Base-by-base conservation (phyloP, 1,140 invertebrate genomes). In the Archivesica marissinica region DNA sequence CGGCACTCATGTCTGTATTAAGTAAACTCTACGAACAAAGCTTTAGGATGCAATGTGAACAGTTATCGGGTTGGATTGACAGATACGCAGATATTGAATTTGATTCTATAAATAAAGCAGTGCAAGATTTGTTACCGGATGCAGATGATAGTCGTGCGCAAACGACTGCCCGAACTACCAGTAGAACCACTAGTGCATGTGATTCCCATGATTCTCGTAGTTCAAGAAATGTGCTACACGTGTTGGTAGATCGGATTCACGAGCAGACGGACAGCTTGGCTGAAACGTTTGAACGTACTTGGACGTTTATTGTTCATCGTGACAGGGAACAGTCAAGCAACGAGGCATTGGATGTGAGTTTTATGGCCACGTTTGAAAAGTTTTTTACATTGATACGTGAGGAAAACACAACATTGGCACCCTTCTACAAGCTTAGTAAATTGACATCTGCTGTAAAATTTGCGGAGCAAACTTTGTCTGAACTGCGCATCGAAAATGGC, bases 391-490 rank as follows among this genome's bases (percentile, higher is more conserved):
- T 64, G 0, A 33, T 83, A 28, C 17, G 50, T 0, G 54, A 74
- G 17, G 80, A 83, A 64, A 41, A 64, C 70, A 38, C 28, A 4
- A 54, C 80, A 2, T 17, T 30, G 25, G 41, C 82, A 52, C 20
- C 78, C 11, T 85, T 85, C 39, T 47, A 35, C 7, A 85, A 85
- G 38, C 39, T 85, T n/a, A 56, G 82, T n/a, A 20, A 70, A 17
- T n/a, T 85, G 25, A 77, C 82, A 33, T 7, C 28, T 52, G 82
- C 82, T 9, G 44, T 85, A n/a, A 38, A 78, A 23, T 77, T 41
- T 13, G 47, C 64, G 0, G 56, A 85, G 25, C 13, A 39, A 11
- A 64, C 47, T 13, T n/a, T 50, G 0, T 54, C 35, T 6, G 44
- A 59, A 28, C 13, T 66, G 7, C 30, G 56, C 20, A 30, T 23